Conservation (phyloP, 2,888 invertebrate genomes). For the Odontothrips loti region DNA sequence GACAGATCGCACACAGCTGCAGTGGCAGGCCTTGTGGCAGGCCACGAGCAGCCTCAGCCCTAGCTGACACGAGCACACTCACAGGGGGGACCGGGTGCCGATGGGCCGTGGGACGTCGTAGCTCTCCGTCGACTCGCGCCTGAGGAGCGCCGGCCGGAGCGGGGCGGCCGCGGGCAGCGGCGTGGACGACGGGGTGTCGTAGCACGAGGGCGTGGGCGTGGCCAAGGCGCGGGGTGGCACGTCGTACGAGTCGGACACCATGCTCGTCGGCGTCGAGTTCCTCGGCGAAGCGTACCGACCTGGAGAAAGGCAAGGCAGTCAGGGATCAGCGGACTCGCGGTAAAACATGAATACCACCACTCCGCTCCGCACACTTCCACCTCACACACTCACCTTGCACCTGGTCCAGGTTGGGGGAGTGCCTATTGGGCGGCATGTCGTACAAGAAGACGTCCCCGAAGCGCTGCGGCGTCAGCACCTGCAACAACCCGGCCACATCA, state of each 20-base stretch:
- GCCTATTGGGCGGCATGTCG: constrained; percentile 56
- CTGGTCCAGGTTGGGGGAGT: constrained; percentile 27
- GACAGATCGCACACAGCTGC: too few relatives aligned
- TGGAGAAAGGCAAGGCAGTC: too few relatives aligned
- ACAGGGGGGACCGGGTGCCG: constrained; percentile 44
- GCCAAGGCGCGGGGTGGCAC: constrained; percentile 61
- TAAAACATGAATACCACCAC: too few relatives aligned
- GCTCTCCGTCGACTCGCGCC: constrained; percentile 49
- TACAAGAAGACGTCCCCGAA: constrained; percentile 69
- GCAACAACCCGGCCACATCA: constrained; percentile 42
- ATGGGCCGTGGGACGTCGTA: constrained; percentile 64
- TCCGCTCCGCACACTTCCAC: background rate
- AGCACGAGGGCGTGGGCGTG: constrained; percentile 36
- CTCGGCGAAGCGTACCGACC: constrained; percentile 44
- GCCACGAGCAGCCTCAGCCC: too few relatives aligned
- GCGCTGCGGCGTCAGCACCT: constrained; percentile 67
- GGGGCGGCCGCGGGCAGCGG: constrained; percentile 50
- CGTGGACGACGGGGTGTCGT: constrained; percentile 54
- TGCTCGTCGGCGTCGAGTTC: constrained; percentile 41
- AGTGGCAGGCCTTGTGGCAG: too few relatives aligned
- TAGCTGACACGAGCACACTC: too few relatives aligned
- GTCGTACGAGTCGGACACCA: constrained; percentile 48
- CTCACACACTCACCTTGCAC: constrained; percentile 39
- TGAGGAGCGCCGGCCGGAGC: constrained; percentile 47
- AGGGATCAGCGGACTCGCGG: too few relatives aligned